Base-by-base conservation (phyloP, 2,888 invertebrate species). In the Polia nebulosa region DNA sequence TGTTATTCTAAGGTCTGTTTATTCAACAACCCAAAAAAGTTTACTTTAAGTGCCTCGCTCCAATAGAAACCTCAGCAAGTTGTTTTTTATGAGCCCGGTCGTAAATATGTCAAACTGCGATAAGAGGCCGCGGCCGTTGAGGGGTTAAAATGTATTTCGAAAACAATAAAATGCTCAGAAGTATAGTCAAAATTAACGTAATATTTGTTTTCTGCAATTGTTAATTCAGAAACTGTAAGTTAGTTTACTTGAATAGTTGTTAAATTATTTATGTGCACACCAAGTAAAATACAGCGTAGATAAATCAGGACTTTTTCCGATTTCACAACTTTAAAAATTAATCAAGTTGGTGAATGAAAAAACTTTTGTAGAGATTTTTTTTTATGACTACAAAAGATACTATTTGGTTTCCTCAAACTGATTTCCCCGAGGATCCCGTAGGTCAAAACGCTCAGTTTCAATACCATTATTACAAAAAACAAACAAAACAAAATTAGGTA, bases 351-450 rank as follows among this genome's bases (percentile, higher is more conserved):
- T 17, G 4, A 39, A 25, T 4, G 6, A 57, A 22, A 63, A 39
- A 44, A 8, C 22, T 58, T 58, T 22, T 0, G 0, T 9, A 3
- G 4, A 11, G n/a, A 39, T 47, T 27, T 59, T 36, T 20, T 36
- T 36, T 36, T 59, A 22, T 17, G 25, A 20, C 36, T 47, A 17
- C 22, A 47, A 25, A 51, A 60, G 0, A 25, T 63, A 27, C 11
- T 41, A 49, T 22, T 17, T 36, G 36, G 44, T 29, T 36, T 29
- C 7, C 20, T 25, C 6, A 65, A n/a, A 0, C 15, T 44, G 32
- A 73, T 73, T 73, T 74, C 73, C 64, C 73, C 0, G 9, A 32
- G 53, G 72, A n/a, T 39, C 22, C 6, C 20, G 25, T 5, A 32
- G 15, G 25, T 72, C 29, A 36, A 32, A 57, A 47, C 20, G 1